Base-by-base conservation (phyloP, 1,140 invertebrate genomes). In the Cherax quadricarinatus region DNA sequence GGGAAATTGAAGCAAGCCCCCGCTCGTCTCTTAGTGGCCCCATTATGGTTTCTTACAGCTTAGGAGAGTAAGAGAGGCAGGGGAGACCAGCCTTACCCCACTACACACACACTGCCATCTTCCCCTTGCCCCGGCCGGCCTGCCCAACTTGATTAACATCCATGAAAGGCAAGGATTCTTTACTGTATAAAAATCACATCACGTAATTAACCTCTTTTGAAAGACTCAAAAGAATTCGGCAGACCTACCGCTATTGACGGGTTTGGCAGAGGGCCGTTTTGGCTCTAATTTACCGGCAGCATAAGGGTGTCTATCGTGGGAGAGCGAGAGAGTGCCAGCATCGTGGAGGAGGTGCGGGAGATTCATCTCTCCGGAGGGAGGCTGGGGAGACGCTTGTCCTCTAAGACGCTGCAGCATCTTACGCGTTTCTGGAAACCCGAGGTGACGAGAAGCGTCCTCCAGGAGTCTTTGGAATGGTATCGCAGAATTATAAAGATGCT, bases 181-280 rank as follows among this genome's bases (percentile, higher is more conserved):
- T 86, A 83, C 89, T 91, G 89, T 91, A 91, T 91, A 91, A 91
- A 91, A 91, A 91, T 91, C 89, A 91, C 89, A 91, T 91, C 89
- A 91, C 89, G 89, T 91, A 91, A 91, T 91, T 91, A 91, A 91
- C 89, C 89, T 91, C 89, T 86, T 91, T 91, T 91, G 89, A 91
- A 78, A 83, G 89, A 91, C 89, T 91, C 89, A 91, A 91, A 91
- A 91, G 89, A 91, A 91, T 91, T 91, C 89, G 83, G 83, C 89
- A 91, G 89, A 91, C 89, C 89, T 86, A 91, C 89, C 89, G 48
- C 84, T 82, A 91, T 91, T 91, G n/a, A 91, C 30, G 57, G 53
- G 3, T 14, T 57, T 3, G 53, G 9, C 53, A 14, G 53, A 14
- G 14, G 53, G 9, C 3, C 9, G 6, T 9, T 57, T 57, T 57